Percentiles rank a stretch among this genome's conserved stretches.
Conservation (phyloP, 2,888 invertebrate genomes). For the Xestia sexstrigata region DNA sequence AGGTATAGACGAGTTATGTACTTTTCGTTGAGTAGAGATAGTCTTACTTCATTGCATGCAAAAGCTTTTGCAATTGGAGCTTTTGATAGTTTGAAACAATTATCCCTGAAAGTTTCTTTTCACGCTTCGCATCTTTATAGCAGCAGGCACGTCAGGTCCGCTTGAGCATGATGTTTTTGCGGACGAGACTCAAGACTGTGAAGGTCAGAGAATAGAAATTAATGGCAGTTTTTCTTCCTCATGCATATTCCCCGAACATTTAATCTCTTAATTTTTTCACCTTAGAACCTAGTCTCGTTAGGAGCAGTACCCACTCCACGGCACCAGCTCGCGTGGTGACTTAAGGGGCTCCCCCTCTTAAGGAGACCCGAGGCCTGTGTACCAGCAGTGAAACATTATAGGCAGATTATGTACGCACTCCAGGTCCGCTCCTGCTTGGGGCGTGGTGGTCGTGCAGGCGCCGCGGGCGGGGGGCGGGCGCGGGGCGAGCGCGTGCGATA, state of each 20-base stretch:
- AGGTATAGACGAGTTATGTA: background rate
- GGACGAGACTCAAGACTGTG: background rate
- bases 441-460: constrained; percentile 82
- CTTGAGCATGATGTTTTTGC: background rate
- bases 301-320: background rate
- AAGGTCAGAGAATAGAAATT: background rate
- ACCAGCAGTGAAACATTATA: background rate
- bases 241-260: no score
- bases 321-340: background rate
- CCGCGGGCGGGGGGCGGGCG: constrained; percentile 77
- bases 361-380: background rate
- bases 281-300: background rate
- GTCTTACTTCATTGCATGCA: background rate
- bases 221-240: background rate
- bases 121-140: background rate
- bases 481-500: constrained; percentile 81
- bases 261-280: background rate
- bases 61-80: background rate
- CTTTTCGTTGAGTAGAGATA: background rate
- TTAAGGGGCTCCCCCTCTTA: background rate
- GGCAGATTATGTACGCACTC: constrained; percentile 19
- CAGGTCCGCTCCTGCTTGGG: constrained; percentile 78
- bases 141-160: background rate
- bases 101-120: background rate
- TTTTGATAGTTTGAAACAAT: background rate